Evolutionary conservation across 2,888 invertebrate genomes (phyloP).

Genomic region (Cabera pusaria): DNA sequence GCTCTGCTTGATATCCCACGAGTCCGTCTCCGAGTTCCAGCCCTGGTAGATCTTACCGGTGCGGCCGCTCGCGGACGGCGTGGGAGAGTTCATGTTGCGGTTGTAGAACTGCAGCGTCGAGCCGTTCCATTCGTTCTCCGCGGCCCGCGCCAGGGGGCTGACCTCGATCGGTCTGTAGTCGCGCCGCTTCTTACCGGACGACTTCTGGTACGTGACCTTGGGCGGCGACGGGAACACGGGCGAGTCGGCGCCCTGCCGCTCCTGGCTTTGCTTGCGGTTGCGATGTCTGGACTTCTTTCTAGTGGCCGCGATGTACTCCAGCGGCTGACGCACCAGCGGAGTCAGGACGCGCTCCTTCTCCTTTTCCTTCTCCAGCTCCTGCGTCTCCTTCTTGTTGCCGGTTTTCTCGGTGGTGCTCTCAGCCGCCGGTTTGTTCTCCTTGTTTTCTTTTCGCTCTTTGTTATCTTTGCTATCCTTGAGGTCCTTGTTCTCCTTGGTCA

Average conservation of each 20-base stretch:
- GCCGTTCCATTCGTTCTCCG: constrained; percentile 86
- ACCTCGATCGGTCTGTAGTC: constrained; percentile 83
- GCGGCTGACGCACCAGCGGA: constrained; percentile 87
- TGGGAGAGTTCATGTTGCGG: constrained; percentile 83
- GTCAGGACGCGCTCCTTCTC: constrained; percentile 82
- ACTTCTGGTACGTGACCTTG: constrained; percentile 83
- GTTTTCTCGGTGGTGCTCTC: constrained; percentile 54
- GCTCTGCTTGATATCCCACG: constrained; percentile 83
- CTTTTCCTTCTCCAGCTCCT: constrained; percentile 47
- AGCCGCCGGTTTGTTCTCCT: constrained; percentile 63
- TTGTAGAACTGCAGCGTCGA: constrained; percentile 88
- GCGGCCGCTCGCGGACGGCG: constrained; percentile 80
- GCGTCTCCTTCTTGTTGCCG: constrained; percentile 46
- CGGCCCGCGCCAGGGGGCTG: constrained; percentile 71
- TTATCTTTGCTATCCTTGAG: constrained; percentile 38
- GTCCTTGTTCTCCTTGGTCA: constrained; percentile 58
- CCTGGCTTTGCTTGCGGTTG: constrained; percentile 85
- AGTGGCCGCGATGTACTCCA: constrained; percentile 89
- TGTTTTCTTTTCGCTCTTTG: constrained; percentile 45
- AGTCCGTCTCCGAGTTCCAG: constrained; percentile 76
- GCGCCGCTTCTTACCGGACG: constrained; percentile 82
- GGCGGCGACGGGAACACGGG: constrained; percentile 87
- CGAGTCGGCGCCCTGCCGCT: constrained; percentile 86
- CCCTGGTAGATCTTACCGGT: constrained; percentile 76
- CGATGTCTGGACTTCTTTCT: constrained; percentile 88